Percentiles rank a stretch among this genome's conserved stretches.
These are phyloP conservation scores for Actinemys pallida DNA, from an alignment of 2,113 vertebrate species.

Conservation along the genomic window DNA sequence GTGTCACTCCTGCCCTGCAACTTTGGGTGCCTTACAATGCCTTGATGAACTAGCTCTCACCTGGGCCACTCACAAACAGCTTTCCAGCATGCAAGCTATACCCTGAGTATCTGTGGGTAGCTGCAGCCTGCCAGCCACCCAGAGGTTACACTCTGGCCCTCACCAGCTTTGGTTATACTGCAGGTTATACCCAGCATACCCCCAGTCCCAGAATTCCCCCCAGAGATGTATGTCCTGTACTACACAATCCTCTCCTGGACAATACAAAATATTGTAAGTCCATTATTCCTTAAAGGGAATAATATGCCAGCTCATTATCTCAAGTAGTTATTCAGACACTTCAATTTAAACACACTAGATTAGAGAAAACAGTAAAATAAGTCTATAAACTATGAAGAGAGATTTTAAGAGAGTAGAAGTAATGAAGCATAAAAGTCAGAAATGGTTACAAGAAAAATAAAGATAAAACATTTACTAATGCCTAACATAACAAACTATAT, in stretches of 20 bases:
- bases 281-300: no score
- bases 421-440: not conserved
- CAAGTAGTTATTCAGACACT: not conserved
- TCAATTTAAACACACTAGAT: not conserved
- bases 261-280: no score
- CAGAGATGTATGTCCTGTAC: no score
- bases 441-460: not conserved
- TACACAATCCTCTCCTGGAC: no score
- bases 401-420: not conserved
- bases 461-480: not conserved
- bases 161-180: not conserved
- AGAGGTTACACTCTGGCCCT: not conserved
- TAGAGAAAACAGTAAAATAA: not conserved
- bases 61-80: not conserved
- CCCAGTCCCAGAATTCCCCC: no score
- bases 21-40: not conserved
- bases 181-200: no score
- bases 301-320: no score
- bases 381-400: not conserved
- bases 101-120: not conserved
- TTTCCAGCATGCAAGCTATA: not conserved
- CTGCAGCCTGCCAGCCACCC: not conserved
- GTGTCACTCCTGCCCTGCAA: not conserved
- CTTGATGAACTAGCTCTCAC: not conserved
- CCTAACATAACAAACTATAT: not conserved